Base-by-base conservation (phyloP, 2,888 invertebrate species). In the Dorcus parallelipipedus region DNA sequence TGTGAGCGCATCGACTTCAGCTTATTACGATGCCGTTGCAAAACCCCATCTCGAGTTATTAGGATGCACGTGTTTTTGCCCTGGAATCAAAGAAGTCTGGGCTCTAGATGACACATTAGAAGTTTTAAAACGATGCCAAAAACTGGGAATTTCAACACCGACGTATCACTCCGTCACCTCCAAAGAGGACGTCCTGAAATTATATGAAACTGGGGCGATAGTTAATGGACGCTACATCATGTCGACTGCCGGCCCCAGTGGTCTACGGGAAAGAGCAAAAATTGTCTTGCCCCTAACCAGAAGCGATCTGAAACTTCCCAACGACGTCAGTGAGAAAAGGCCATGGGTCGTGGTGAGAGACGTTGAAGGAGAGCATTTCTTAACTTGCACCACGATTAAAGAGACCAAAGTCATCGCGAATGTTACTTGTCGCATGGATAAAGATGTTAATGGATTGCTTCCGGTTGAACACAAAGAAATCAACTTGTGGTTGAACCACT, bases 351-450 rank as follows among this genome's bases (percentile, higher is more conserved):
- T 91, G 17, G 84, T 93, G 7, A 85, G 88, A 54, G 90, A 92
- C 71, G 83, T 89, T 3, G 87, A 86, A 55, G 90, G 89, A 10
- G 88, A 89, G 67, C 90, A 88, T 67, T 88, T 86, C 70, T 81
- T 92, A 53, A 92, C 93, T 17, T 93, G 93, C 70, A 92, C 92
- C 1, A 92, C 92, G 0, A 81, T 93, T 45, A 90, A 90, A 73
- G 88, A 89, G 58, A 90, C 91, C 1, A 83, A 84, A 49, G 86
- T 92, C 2, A 86, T 91, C 41, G 90, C 91, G 54, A 93, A 92
- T 71, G 90, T 93, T 20, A 89, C 89, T 2, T 93, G 92, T 68
- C 83, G 86, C 4, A 83, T 91, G 47, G 88, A 91, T 69, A 79
- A 83, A 50, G 81, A 83, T 40, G 83, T 82, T 40, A 86, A 85